These are phyloP conservation scores for Loripinus fragilis DNA, from an alignment of 2,888 invertebrate genomes.

Conservation along the genomic window DNA sequence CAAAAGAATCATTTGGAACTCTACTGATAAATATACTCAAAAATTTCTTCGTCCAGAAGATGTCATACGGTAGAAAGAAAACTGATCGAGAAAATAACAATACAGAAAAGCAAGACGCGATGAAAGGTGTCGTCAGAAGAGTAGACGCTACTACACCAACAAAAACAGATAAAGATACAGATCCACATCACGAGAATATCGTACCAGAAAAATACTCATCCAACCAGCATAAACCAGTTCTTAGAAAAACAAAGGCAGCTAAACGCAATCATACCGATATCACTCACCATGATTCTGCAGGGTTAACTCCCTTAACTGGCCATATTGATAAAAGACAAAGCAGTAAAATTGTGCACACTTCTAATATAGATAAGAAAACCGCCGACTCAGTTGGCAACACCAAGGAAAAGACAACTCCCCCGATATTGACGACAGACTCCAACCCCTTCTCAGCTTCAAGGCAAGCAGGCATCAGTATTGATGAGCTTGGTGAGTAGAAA, in stretches of 20 bases:
- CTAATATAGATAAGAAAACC: conserved; percentile 46
- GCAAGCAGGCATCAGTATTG: conserved; percentile 33
- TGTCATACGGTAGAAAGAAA: conserved; percentile 44
- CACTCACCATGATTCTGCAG: conserved; percentile 25
- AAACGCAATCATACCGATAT: conserved; percentile 53
- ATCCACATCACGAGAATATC: conserved; percentile 52
- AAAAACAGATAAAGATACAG: conserved; percentile 39
- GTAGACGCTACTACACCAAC: not conserved
- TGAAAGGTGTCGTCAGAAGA: conserved; percentile 35
- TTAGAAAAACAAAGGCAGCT: conserved; percentile 66
- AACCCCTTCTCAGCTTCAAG: not conserved
- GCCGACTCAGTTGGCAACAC: conserved; percentile 45
- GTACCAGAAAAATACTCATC: conserved; percentile 71
- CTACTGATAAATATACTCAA: conserved; percentile 59
- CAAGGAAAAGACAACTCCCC: conserved; percentile 42
- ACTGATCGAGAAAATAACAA: conserved; percentile 47
- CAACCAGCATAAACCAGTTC: conserved; percentile 53
- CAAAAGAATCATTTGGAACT: conserved; percentile 58
- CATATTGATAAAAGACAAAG: conserved; percentile 47
- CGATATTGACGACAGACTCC: conserved; percentile 33
- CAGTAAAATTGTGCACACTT: conserved; percentile 43
- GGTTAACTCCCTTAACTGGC: conserved; percentile 18
- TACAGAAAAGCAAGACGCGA: conserved; percentile 45
- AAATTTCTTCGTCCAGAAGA: conserved; percentile 58
- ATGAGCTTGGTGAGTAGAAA: conserved; percentile 40